Conservation (phyloP, 2,888 invertebrate genomes). For the Synanthedon tipuliformis region DNA sequence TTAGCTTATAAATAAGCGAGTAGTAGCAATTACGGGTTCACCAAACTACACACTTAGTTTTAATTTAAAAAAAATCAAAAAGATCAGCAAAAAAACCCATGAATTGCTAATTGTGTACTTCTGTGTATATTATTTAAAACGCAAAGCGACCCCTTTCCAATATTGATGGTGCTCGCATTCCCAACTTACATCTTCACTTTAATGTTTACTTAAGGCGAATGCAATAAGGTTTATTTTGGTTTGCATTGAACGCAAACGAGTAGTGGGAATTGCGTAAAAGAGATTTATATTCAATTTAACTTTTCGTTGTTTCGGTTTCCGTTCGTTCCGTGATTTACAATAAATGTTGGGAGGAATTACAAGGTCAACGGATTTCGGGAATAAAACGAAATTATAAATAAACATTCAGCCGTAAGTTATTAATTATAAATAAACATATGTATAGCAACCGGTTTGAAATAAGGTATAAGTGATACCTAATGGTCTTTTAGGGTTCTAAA, state of each 20-base stretch:
- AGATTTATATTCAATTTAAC: constrained; percentile 41
- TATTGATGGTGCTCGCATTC: constrained; percentile 20
- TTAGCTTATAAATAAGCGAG: no score
- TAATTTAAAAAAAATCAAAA: not conserved
- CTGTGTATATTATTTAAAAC: constrained; percentile 33
- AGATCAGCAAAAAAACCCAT: constrained; percentile 1
- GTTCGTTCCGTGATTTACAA: constrained; percentile 16
- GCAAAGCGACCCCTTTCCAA: constrained; percentile 21
- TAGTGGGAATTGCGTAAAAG: constrained; percentile 14
- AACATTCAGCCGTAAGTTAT: no score
- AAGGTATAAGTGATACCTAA: no score
- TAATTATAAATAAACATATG: no score
- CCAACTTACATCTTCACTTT: constrained; percentile 1
- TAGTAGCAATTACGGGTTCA: no score
- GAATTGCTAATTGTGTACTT: constrained; percentile 25
- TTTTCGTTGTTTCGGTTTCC: constrained; percentile 27
- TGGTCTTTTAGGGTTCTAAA: no score
- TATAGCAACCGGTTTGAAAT: no score
- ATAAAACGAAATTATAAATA: not conserved
- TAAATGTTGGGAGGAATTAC: constrained; percentile 14
- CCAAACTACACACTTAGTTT: not conserved
- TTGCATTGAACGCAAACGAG: not conserved
- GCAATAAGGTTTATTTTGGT: constrained; percentile 3
- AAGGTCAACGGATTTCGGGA: not conserved
- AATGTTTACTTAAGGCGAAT: not conserved